phyloP scores from a whole-genome alignment of 1,140 invertebrate species.

The Saccostrea echinata region DNA sequence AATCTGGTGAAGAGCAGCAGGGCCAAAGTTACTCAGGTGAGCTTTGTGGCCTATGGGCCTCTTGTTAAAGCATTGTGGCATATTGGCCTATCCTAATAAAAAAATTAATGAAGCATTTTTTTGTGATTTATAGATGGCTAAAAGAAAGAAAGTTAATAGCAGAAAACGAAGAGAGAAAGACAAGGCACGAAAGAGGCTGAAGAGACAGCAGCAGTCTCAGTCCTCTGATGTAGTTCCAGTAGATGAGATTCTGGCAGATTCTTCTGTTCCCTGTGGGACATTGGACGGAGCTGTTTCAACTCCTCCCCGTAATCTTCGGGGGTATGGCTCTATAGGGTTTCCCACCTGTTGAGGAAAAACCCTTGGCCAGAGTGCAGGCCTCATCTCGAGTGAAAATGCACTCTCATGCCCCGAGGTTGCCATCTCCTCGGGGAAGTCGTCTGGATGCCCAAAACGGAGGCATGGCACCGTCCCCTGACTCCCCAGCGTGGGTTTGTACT shows the following conservation, averaged over 20 bases:
- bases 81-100: too few species aligned
- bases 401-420: neutral
- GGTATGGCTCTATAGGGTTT: neutral
- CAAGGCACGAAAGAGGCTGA: too few species aligned
- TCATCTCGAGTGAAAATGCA: conserved; percentile 2
- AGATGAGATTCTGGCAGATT: neutral
- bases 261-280: neutral
- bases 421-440: conserved; percentile 18
- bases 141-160: too few species aligned
- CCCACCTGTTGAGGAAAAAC: neutral
- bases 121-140: too few species aligned
- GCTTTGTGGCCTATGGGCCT: too few species aligned
- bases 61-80: too few species aligned
- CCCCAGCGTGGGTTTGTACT: conserved; percentile 17
- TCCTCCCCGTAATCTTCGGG: neutral
- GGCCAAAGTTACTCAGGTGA: too few species aligned
- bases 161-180: too few species aligned
- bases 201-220: too few species aligned
- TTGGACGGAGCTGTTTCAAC: neutral
- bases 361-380: conserved; percentile 8
- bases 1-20: too few species aligned
- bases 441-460: neutral
- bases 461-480: neutral
- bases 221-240: too few species aligned
- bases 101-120: too few species aligned